Evolutionary conservation across 2,888 invertebrate genomes (phyloP), one percentile per base, ranked within the genome.

Genomic region (Dyspetes luteomarginatus): DNA sequence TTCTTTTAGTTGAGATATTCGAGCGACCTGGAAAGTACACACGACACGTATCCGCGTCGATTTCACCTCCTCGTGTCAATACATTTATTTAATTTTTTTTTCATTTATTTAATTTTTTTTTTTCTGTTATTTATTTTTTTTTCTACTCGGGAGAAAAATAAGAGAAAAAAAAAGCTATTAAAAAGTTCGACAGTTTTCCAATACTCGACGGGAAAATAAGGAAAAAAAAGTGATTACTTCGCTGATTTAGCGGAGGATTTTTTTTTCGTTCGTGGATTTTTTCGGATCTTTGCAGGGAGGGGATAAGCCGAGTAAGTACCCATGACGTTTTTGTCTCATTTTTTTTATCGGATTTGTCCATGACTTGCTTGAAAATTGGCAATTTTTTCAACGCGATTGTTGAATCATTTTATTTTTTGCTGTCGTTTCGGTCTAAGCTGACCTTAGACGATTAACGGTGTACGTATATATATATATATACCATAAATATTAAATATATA

Each of bases 1-100:
- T n/a, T n/a, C n/a, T n/a, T n/a, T n/a, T n/a, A 86, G 87, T 86
- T 83, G 74, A 85, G 75, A 85, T 85, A 84, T 85, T 86, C 84
- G 77, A 64, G 55, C 74, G 84, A 52, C 72, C 80, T 36, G 60
- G n/a, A 48, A 41, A 48, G 50, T 22, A 24, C n/a, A 26, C 45
- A 43, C 19, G 26, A n/a, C 12, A 26, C 26, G 26, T 24, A 4
- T 48, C 28, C 9, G 15, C 48, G 28, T 26, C 60, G 71, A 62
- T 72, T 62, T 72, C 62, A 72, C 62, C 72, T 55, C 43, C 15
- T 36, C 7, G 48, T 7, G 3, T n/a, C n/a, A 60, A 48, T 48
- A 58, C 45, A 36, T 71, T 24, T 28, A 12, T 36, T 12, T 3
- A 5, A 7, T 12, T 17, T 30, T 72, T 71, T 30, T 30, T 60